These are phyloP conservation scores for Crambe crambe DNA, from an alignment of 37 sponge, comb jelly and placozoan genomes.

Conservation along the genomic window DNA sequence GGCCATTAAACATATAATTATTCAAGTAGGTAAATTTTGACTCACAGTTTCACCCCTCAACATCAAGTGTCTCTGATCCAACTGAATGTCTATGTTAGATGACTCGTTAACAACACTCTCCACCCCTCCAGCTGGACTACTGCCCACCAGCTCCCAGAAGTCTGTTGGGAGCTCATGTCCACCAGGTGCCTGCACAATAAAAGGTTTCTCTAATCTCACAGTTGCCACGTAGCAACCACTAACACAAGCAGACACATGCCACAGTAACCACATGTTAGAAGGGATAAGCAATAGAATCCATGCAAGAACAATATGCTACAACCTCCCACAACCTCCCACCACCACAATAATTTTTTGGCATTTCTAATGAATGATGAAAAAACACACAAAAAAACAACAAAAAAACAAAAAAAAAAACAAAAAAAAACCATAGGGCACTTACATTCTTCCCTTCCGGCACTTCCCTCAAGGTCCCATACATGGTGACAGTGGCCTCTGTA, in stretches of 20 bases:
- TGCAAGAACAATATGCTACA: too few species aligned
- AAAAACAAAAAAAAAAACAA: too few species aligned
- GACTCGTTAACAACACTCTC: slow-evolving; percentile 93
- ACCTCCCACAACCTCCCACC: neutral
- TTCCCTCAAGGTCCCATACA: slow-evolving; percentile 73
- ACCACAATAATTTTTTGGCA: too few species aligned
- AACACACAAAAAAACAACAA: neutral
- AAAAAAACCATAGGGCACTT: slow-evolving; percentile 19
- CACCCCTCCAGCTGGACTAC: slow-evolving; percentile 91
- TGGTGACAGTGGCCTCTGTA: slow-evolving; percentile 79
- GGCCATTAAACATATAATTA: neutral
- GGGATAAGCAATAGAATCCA: too few species aligned
- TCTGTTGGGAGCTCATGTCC: slow-evolving; percentile 94
- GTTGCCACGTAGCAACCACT: too few species aligned
- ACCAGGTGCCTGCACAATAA: slow-evolving; percentile 86
- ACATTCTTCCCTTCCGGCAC: slow-evolving; percentile 87
- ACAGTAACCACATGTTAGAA: too few species aligned
- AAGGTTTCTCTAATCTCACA: too few species aligned
- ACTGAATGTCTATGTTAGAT: slow-evolving; percentile 80
- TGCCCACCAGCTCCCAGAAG: slow-evolving; percentile 95
- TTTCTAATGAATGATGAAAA: neutral
- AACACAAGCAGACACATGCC: too few species aligned
- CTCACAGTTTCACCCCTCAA: slow-evolving; percentile 87
- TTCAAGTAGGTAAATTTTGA: neutral
- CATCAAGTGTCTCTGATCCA: slow-evolving; percentile 94